Percentiles rank a stretch among this genome's conserved stretches.
These are phyloP conservation scores for Halichoerus grypus DNA, from an alignment of 2,113 vertebrate species.

Conservation along the genomic window DNA sequence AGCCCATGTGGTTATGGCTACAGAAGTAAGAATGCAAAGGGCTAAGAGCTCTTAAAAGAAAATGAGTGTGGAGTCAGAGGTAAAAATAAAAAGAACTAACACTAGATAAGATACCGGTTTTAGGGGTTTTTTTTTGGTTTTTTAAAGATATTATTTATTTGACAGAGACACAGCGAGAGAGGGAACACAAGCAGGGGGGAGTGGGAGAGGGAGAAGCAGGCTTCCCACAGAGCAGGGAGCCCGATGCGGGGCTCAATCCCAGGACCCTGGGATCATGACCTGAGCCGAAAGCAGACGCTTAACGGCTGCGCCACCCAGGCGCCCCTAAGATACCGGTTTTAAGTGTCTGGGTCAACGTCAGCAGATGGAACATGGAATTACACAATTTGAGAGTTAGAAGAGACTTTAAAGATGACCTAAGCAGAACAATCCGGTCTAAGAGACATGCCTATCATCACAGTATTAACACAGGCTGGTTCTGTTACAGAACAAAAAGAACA, in stretches of 20 bases:
- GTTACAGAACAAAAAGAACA: slow-evolving; percentile 34
- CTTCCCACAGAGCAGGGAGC: no score
- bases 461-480: neutral
- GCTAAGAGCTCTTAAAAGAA: slow-evolving; percentile 8
- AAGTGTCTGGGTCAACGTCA: neutral
- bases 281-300: no score
- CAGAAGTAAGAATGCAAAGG: neutral
- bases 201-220: no score
- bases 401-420: slow-evolving; percentile 33
- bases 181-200: no score
- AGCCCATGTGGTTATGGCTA: neutral
- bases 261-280: no score
- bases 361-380: neutral
- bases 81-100: slow-evolving; percentile 36
- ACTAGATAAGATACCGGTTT: neutral
- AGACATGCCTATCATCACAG: neutral
- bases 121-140: no score
- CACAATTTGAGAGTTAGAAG: neutral
- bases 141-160: no score
- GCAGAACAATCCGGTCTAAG: neutral
- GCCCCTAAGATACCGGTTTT: neutral
- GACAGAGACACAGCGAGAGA: no score
- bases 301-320: no score
- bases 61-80: neutral
- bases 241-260: no score